Evolutionary conservation across 1,140 invertebrate genomes (phyloP), one percentile per base, ranked within the genome.

Genomic region (Pseudomyrmex dendroicus): DNA sequence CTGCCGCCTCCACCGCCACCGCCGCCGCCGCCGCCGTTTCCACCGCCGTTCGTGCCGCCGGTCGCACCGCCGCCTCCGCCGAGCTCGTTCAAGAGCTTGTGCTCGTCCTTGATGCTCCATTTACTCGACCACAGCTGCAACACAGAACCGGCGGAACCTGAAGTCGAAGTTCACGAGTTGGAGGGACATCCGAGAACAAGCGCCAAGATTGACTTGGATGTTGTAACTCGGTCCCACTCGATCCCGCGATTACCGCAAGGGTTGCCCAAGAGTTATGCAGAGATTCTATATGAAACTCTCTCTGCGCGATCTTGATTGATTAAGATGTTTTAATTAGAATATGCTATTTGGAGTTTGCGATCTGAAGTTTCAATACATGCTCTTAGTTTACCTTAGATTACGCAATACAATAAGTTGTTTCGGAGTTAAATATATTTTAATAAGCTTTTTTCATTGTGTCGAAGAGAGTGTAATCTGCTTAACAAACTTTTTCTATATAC

Each of bases 71-170:
- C 93, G 48, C 90, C 91, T 68, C 92, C 93, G 70, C 97, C 97
- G 8, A 98, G 95, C 91, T 98, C 97, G 25, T 96, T 97, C 64
- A 98, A 93, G 67, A 98, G 94, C 93, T 98, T 98, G 94, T 97
- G 97, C 91, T 98, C 97, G 92, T 98, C 97, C 92, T 98, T 98
- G 89, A 98, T 96, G 91, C 96, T 97, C 97, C 97, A 98, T 95
- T 98, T 98, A 85, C 96, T 96, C 61, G 97, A 97, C 95, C 97
- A 98, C 85, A 98, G 96, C 97, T 98, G 95, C 54, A 91, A 87
- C 83, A 89, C 13, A 77, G 48, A 72, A 90, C 82, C 64, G 25
- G 61, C 66, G 82, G 73, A 89, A 76, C 57, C 73, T 86, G 22
- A 68, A 89, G 83, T 82, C 84, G 82, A 88, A 89, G 86, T 87